These are phyloP conservation scores for Clarias gariepinus DNA, from an alignment of 2,113 vertebrate species.

Conservation along the genomic window DNA sequence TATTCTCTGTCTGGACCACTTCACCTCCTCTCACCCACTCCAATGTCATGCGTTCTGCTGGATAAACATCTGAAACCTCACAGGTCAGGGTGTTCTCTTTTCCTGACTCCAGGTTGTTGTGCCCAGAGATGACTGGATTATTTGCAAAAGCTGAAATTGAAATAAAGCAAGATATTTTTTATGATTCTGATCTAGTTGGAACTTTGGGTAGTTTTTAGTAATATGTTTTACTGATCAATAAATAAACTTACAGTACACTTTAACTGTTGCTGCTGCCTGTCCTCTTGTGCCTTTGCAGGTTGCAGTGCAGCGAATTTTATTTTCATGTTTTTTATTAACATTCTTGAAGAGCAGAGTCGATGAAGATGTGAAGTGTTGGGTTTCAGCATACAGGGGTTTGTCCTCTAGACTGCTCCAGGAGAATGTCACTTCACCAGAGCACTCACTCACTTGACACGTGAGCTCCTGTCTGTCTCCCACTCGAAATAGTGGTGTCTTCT, in stretches of 20 bases:
- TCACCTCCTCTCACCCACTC: constrained; percentile 57
- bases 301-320: constrained; percentile 55
- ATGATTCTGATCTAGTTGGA: not conserved
- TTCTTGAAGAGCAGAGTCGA: constrained; percentile 59
- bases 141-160: constrained; percentile 64
- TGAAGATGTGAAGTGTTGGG: not conserved
- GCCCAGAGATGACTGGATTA: constrained; percentile 61
- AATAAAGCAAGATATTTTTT: not conserved
- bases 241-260: constrained; percentile 68
- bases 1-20: constrained; percentile 39
- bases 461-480: constrained; percentile 59
- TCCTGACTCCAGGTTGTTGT: constrained; percentile 53
- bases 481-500: constrained; percentile 53
- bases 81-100: constrained; percentile 59
- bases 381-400: constrained; percentile 47
- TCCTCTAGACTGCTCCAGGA: constrained; percentile 60
- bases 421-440: constrained; percentile 37
- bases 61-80: constrained; percentile 54
- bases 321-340: constrained; percentile 58
- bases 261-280: not conserved
- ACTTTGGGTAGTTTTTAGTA: not conserved
- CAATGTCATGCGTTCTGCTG: constrained; percentile 53
- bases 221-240: constrained; percentile 9
- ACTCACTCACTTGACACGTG: constrained; percentile 55
- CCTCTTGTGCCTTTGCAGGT: constrained; percentile 32